These are phyloP conservation scores for Eulemur macaco DNA, from an alignment of 2,113 vertebrate species.

Conservation along the genomic window DNA sequence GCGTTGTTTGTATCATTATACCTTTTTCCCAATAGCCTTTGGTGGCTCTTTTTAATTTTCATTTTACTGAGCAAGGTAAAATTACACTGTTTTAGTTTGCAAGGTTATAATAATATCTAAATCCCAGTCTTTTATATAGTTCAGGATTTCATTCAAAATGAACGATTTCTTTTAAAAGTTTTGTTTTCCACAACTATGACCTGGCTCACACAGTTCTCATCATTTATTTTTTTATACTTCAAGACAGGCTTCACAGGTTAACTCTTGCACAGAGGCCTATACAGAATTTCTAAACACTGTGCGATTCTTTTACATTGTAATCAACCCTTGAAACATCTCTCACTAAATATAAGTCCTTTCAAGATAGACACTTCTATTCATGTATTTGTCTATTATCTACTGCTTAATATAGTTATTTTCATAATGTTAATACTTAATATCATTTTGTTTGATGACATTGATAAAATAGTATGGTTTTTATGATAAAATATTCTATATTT, in stretches of 20 bases:
- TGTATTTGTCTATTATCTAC: not conserved
- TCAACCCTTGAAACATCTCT: not conserved
- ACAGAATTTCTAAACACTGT: not conserved
- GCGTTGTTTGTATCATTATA: not conserved
- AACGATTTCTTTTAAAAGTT: not conserved
- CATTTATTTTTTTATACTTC: not conserved
- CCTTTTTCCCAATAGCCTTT: not conserved
- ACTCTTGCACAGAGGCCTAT: not conserved
- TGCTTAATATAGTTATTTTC: not conserved
- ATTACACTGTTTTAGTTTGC: not conserved
- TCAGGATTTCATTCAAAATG: not conserved
- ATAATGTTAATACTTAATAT: not conserved
- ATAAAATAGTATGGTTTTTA: not conserved
- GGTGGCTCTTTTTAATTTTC: not conserved
- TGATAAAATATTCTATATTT: not conserved
- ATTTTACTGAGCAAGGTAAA: not conserved
- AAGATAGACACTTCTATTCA: not conserved
- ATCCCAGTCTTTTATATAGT: not conserved
- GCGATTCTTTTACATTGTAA: not conserved
- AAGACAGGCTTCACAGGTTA: not conserved
- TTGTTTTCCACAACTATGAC: not conserved
- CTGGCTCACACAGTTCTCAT: not conserved
- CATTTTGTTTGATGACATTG: not conserved
- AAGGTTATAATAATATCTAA: not conserved
- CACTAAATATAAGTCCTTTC: not conserved